A percentile compares a stretch with the other conserved stretches of the same genome.
Conservation (phyloP, 2,888 invertebrate species). For the Phoenoteleia sp. region DNA sequence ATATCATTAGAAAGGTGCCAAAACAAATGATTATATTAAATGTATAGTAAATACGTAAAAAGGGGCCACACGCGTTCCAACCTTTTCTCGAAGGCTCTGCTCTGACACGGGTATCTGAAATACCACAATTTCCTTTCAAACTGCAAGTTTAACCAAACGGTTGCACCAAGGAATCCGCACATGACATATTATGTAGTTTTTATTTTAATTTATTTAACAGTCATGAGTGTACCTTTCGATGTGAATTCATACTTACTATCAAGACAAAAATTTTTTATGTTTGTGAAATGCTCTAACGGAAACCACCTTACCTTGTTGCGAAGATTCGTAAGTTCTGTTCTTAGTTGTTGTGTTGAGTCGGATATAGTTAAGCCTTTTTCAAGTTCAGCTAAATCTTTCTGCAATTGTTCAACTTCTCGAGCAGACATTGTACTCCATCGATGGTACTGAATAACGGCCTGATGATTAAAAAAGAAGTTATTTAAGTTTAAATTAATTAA, state of each 20-base stretch:
- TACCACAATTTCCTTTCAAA: constrained; percentile 85
- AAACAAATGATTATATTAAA: constrained; percentile 81
- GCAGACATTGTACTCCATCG: constrained; percentile 93
- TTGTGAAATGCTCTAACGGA: background rate
- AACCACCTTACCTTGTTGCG: constrained; percentile 89
- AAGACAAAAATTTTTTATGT: background rate
- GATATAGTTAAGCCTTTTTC: constrained; percentile 90
- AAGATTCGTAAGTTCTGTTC: constrained; percentile 92
- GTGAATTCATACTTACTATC: constrained; percentile 30
- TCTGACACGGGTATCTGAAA: constrained; percentile 86
- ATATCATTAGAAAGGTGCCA: constrained; percentile 84
- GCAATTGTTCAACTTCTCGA: constrained; percentile 92
- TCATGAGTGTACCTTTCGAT: background rate
- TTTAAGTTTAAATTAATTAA: no score
- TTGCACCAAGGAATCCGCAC: constrained; percentile 49
- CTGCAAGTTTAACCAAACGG: constrained; percentile 41
- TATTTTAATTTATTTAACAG: constrained; percentile 4
- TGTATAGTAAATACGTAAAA: constrained; percentile 84
- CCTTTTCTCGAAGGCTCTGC: constrained; percentile 86
- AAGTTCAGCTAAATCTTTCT: constrained; percentile 90
- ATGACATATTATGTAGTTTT: constrained; percentile 1
- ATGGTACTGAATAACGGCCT: constrained; percentile 89
- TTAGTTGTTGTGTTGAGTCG: constrained; percentile 90
- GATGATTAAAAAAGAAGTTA: constrained; percentile 58
- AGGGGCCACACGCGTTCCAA: constrained; percentile 84